These are phyloP conservation scores for Orius insidiosus DNA, from an alignment of 1,140 invertebrate genomes.

Conservation along the genomic window DNA sequence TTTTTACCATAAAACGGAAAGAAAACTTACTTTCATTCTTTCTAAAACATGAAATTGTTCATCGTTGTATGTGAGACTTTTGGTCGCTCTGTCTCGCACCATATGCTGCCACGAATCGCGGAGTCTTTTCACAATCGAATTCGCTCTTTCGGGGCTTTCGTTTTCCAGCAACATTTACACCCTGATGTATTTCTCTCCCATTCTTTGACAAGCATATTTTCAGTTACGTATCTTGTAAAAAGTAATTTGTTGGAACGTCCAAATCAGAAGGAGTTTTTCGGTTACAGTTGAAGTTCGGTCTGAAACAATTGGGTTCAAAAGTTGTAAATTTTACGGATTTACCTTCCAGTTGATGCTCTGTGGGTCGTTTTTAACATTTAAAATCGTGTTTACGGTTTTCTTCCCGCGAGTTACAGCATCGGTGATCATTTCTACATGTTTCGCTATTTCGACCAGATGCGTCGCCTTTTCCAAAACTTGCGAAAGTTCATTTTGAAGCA, in stretches of 20 bases:
- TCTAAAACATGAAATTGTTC: slow-evolving; percentile 86
- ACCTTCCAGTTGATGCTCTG: slow-evolving; percentile 19
- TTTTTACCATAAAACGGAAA: slow-evolving; percentile 28
- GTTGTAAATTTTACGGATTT: no score
- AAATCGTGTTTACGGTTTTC: slow-evolving; percentile 19
- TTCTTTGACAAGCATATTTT: slow-evolving; percentile 42
- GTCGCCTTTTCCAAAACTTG: slow-evolving; percentile 31
- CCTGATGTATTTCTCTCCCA: slow-evolving; percentile 51
- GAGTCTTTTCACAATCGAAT: slow-evolving; percentile 57
- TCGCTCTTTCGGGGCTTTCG: slow-evolving; percentile 47
- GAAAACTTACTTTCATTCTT: slow-evolving; percentile 38
- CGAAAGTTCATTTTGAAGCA: slow-evolving; percentile 36
- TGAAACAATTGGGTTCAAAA: slow-evolving; percentile 16
- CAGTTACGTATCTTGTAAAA: slow-evolving; percentile 34
- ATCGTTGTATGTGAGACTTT: slow-evolving; percentile 74
- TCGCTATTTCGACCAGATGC: slow-evolving; percentile 31
- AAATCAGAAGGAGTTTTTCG: slow-evolving; percentile 28
- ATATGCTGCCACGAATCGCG: slow-evolving; percentile 85
- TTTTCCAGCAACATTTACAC: slow-evolving; percentile 44
- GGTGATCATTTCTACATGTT: slow-evolving; percentile 29
- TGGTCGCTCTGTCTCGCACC: slow-evolving; percentile 65
- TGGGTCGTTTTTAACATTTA: slow-evolving; percentile 18
- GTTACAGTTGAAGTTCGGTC: slow-evolving; percentile 27
- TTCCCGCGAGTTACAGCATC: slow-evolving; percentile 20
- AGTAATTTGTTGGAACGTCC: slow-evolving; percentile 36